Conservation (phyloP, 1,140 invertebrate genomes). For the Hetaerina americana region DNA sequence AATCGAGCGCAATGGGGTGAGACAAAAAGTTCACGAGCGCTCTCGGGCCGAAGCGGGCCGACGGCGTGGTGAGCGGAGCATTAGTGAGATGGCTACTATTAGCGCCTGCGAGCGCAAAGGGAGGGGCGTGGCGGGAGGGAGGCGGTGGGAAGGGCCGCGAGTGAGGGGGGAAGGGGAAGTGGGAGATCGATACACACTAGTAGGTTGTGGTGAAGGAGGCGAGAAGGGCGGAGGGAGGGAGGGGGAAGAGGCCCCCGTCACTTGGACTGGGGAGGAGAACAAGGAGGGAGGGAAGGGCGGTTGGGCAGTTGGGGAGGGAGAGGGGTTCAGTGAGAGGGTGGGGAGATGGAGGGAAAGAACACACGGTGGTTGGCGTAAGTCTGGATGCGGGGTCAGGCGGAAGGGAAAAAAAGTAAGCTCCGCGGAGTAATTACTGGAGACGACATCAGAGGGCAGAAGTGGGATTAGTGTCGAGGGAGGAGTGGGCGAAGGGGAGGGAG, state of each 20-base stretch:
- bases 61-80: too few relatives aligned
- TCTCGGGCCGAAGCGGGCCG: too few relatives aligned
- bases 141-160: too few relatives aligned
- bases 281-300: background rate
- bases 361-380: background rate
- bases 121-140: too few relatives aligned
- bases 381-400: background rate
- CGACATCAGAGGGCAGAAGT: background rate
- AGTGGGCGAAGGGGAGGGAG: background rate
- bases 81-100: too few relatives aligned
- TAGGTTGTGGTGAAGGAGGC: background rate
- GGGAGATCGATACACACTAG: too few relatives aligned
- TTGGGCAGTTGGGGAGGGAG: background rate
- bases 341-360: background rate
- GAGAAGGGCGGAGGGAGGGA: background rate
- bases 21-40: too few relatives aligned
- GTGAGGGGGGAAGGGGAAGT: too few relatives aligned
- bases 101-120: too few relatives aligned
- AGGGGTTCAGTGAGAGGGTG: background rate
- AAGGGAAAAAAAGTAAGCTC: background rate
- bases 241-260: background rate
- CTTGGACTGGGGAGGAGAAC: background rate
- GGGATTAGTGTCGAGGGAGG: background rate
- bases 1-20: too few relatives aligned
- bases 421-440: background rate